phyloP scores from a whole-genome alignment of 2,888 invertebrate genomes.

The Pasiphila rectangulata region DNA sequence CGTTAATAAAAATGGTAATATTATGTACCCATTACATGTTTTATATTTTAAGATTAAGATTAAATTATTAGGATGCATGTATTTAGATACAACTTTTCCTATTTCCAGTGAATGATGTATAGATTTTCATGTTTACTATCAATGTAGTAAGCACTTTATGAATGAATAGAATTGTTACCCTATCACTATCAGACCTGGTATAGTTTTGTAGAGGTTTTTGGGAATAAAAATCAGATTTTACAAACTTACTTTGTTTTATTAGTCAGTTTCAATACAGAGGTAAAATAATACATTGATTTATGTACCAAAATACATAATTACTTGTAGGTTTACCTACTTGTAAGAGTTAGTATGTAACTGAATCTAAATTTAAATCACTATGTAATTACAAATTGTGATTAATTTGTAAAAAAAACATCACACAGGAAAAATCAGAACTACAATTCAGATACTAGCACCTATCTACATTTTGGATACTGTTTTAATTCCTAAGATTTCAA shows the following conservation, averaged over 20 bases:
- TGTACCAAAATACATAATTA: background rate
- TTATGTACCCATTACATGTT: background rate
- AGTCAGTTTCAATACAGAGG: slow-evolving; percentile 2
- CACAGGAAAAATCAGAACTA: background rate
- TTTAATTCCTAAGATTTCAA: slow-evolving; percentile 94
- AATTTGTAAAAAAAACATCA: background rate
- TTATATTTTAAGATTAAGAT: background rate
- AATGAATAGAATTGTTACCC: too few species aligned
- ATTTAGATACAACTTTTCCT: background rate
- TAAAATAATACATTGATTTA: background rate
- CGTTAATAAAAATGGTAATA: too few species aligned
- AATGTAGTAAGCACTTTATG: slow-evolving; percentile 24
- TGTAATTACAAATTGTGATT: background rate
- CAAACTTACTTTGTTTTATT: slow-evolving; percentile 45
- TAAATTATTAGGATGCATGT: slow-evolving; percentile 4
- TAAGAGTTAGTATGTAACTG: background rate
- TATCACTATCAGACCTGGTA: slow-evolving; percentile 67
- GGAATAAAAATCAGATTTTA: slow-evolving; percentile 69
- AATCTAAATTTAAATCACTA: background rate
- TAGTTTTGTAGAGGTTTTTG: slow-evolving; percentile 79
- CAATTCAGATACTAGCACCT: slow-evolving; percentile 1
- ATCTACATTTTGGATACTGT: slow-evolving; percentile 94
- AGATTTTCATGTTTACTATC: slow-evolving; percentile 39
- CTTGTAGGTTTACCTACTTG: background rate
- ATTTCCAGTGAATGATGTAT: slow-evolving; percentile 43